These are phyloP conservation scores for Mobula hypostoma DNA, from an alignment of 2,113 vertebrate species.

Conservation along the genomic window DNA sequence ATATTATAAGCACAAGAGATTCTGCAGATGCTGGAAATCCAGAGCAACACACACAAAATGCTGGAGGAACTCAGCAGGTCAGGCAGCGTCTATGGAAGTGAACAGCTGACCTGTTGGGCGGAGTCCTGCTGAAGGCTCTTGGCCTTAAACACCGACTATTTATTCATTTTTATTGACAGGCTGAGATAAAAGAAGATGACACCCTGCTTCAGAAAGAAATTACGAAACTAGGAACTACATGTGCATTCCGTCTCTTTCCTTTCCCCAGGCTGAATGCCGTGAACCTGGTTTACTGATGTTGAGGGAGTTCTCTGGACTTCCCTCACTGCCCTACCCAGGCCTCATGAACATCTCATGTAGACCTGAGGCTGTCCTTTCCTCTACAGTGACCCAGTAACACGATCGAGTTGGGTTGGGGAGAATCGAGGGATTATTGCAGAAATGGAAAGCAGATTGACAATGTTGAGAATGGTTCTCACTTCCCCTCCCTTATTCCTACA, in stretches of 20 bases:
- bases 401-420: neutral
- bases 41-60: too few relatives aligned
- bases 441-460: neutral
- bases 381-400: too few relatives aligned
- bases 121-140: too few relatives aligned
- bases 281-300: neutral
- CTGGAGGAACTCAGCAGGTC: too few relatives aligned
- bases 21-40: too few relatives aligned
- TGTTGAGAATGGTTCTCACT: neutral
- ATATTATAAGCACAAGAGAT: too few relatives aligned
- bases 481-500: neutral
- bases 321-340: neutral
- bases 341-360: neutral
- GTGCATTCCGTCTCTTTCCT: neutral
- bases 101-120: too few relatives aligned
- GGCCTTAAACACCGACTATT: too few relatives aligned
- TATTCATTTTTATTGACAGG: too few relatives aligned
- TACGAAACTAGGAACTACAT: neutral
- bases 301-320: neutral
- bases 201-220: neutral
- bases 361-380: neutral
- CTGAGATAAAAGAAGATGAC: neutral
- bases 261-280: neutral
- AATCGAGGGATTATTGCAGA: neutral
- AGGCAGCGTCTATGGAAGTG: too few relatives aligned